Evolutionary conservation across 2,797 vertebrate genomes (phyloP).

Genomic region (Odontamblyopus rebecca): DNA sequence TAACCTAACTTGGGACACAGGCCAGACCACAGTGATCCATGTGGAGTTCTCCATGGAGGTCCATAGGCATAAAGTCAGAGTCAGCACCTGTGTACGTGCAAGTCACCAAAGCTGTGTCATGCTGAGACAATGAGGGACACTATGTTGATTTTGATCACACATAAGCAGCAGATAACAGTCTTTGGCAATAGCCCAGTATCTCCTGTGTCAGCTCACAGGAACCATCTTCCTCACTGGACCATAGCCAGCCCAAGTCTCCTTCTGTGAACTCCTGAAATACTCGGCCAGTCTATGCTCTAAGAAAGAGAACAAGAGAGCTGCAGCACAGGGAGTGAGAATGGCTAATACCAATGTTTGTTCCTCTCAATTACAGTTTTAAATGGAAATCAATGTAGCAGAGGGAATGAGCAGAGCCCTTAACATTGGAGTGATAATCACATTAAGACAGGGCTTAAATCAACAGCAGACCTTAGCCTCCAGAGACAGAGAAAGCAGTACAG

Average conservation of each 20-base stretch:
- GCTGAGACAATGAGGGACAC: conserved; percentile 32
- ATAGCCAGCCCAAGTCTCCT: conserved; percentile 44
- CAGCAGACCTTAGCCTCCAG: conserved; percentile 68
- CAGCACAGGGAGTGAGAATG: conserved; percentile 51
- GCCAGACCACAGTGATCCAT: conserved; percentile 48
- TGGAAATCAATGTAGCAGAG: conserved; percentile 82
- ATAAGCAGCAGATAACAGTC: conserved; percentile 49
- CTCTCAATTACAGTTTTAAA: conserved; percentile 83
- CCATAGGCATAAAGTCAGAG: conserved; percentile 31
- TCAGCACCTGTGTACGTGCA: conserved; percentile 25
- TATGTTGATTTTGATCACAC: conserved; percentile 36
- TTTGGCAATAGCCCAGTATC: conserved; percentile 53
- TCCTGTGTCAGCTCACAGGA: conserved; percentile 47
- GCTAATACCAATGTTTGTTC: conserved; percentile 80
- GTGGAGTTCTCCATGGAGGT: conserved; percentile 37
- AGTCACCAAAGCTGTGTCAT: conserved; percentile 30
- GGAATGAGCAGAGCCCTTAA: conserved; percentile 70
- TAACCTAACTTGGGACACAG: conserved; percentile 31
- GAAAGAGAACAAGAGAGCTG: conserved; percentile 53
- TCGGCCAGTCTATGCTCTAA: conserved; percentile 38
- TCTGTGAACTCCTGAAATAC: conserved; percentile 42
- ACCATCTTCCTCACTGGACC: conserved; percentile 42
- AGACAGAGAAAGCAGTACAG: conserved; percentile 55
- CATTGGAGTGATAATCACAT: conserved; percentile 74
- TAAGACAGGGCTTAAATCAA: conserved; percentile 79